Evolutionary conservation across 2,113 vertebrate genomes (phyloP).

Genomic region (Brachyhypopomus gauderio): DNA sequence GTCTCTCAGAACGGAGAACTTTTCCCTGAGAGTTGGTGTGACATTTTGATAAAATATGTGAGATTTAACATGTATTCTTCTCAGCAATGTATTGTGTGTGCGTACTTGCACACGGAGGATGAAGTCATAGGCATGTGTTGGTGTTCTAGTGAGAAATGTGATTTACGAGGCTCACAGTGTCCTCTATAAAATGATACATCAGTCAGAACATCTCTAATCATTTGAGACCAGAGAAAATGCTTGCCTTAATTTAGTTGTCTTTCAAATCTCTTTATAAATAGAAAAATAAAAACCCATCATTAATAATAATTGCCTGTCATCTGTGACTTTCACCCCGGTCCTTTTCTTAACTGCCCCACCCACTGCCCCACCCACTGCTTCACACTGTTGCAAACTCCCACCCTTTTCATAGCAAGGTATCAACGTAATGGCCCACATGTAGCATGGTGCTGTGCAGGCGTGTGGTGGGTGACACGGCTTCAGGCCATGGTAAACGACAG

Average conservation of each 20-base stretch:
- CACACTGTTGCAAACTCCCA: neutral
- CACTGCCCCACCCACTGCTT: neutral
- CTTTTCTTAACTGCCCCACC: neutral
- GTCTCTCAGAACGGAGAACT: neutral
- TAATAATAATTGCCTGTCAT: too few species aligned
- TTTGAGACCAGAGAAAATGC: too few species aligned
- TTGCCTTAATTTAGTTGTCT: too few species aligned
- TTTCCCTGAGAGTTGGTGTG: neutral
- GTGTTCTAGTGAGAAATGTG: slow-evolving; percentile 7
- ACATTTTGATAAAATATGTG: slow-evolving; percentile 3
- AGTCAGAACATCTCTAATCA: neutral
- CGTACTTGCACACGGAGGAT: slow-evolving; percentile 3
- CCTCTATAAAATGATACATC: neutral
- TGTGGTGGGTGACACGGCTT: neutral
- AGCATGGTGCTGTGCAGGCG: neutral
- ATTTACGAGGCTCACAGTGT: neutral
- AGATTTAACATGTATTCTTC: slow-evolving; percentile 7
- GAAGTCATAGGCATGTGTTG: neutral
- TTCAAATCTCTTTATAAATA: too few species aligned
- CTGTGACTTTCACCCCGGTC: too few species aligned
- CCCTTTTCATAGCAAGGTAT: slow-evolving; percentile 21
- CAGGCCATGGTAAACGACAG: neutral
- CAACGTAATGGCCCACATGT: neutral
- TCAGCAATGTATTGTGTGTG: slow-evolving; percentile 3
- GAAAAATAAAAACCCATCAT: too few species aligned